Percentiles rank a stretch among this genome's conserved stretches.
Conservation (phyloP, 1,140 invertebrate genomes). For the Chelonus insularis region DNA sequence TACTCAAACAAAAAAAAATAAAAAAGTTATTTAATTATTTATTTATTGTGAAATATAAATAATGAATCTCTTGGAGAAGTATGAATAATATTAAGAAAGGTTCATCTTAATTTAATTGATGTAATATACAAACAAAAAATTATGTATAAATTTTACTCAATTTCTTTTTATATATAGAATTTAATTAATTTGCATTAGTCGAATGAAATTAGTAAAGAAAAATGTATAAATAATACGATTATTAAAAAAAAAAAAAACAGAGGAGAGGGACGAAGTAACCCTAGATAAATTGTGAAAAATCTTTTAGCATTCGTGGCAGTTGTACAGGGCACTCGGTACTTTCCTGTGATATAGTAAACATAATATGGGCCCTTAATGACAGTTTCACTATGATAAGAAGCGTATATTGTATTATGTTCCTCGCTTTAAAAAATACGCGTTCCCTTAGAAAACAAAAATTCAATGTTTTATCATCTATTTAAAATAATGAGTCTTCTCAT, state of each 20-base stretch:
- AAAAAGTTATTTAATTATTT: constrained; percentile 59
- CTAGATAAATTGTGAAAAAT: constrained; percentile 6
- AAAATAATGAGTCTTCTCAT: too few relatives aligned
- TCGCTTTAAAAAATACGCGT: constrained; percentile 5
- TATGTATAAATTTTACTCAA: constrained; percentile 16
- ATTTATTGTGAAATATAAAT: constrained; percentile 55
- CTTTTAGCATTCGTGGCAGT: constrained; percentile 7
- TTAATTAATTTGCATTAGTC: constrained; percentile 19
- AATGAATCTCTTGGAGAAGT: constrained; percentile 50
- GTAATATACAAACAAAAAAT: constrained; percentile 47
- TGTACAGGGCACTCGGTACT: constrained; percentile 27
- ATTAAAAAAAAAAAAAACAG: constrained; percentile 8
- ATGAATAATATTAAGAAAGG: constrained; percentile 38
- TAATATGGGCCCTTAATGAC: constrained; percentile 2
- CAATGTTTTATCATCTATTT: neutral
- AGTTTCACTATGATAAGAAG: neutral
- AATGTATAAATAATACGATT: constrained; percentile 8
- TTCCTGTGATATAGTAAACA: constrained; percentile 34
- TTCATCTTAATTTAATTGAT: constrained; percentile 51
- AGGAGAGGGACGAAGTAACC: constrained; percentile 13
- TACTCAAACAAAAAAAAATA: constrained; percentile 36
- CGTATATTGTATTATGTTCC: neutral
- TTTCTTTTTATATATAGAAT: constrained; percentile 24
- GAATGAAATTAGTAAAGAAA: constrained; percentile 10
- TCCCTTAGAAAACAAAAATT: constrained; percentile 9